Conservation (phyloP, 1,140 invertebrate genomes). For the Drosophila arawakana region DNA sequence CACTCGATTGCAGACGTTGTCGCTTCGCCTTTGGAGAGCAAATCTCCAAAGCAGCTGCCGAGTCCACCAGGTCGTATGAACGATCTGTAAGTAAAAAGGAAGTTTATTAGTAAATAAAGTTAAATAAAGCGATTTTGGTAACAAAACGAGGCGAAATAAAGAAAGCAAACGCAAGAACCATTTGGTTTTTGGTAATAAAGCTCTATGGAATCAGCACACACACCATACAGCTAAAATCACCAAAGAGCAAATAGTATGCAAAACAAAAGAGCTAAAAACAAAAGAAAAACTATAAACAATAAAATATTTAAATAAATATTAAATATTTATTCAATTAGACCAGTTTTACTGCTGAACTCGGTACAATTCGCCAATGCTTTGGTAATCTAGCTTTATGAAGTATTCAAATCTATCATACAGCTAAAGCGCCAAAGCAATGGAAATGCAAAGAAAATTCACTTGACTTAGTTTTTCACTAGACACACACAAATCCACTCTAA, state of each 20-base stretch:
- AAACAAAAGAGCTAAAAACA: slow-evolving; percentile 46
- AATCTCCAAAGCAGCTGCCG: slow-evolving; percentile 76
- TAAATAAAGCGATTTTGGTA: slow-evolving; percentile 20
- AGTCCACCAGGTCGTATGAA: slow-evolving; percentile 78
- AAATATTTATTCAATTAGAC: neutral
- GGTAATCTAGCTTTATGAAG: slow-evolving; percentile 98
- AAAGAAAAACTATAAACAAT: slow-evolving; percentile 29
- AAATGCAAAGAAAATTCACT: slow-evolving; percentile 32
- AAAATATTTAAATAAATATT: slow-evolving; percentile 10
- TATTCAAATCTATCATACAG: slow-evolving; percentile 92
- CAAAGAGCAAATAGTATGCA: slow-evolving; percentile 84
- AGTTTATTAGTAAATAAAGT: neutral
- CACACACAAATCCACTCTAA: slow-evolving; percentile 2
- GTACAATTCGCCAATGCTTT: slow-evolving; percentile 88
- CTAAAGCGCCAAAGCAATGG: slow-evolving; percentile 97
- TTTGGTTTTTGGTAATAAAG: slow-evolving; percentile 85
- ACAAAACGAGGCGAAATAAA: slow-evolving; percentile 25
- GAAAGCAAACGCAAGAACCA: slow-evolving; percentile 76
- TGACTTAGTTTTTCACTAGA: neutral
- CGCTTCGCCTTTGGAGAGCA: slow-evolving; percentile 77
- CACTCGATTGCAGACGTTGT: slow-evolving; percentile 71
- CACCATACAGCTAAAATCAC: slow-evolving; percentile 85
- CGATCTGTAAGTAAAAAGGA: slow-evolving; percentile 60
- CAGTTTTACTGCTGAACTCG: neutral
- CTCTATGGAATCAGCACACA: slow-evolving; percentile 75